Conservation (phyloP, 1,140 invertebrate species). For the Drosophila kepulauana region DNA sequence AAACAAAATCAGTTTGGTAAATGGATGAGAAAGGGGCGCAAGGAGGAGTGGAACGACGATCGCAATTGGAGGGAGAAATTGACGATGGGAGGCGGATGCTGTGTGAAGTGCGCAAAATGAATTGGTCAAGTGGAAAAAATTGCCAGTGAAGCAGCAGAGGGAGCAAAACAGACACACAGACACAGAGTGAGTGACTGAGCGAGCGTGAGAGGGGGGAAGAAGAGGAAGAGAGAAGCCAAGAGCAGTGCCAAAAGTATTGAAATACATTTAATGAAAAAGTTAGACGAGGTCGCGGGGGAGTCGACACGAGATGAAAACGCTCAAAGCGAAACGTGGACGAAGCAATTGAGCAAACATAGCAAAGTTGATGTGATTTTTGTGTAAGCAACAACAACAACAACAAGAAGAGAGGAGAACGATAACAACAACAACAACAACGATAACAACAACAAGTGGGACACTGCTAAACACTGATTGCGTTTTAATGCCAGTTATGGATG, state of each 20-base stretch:
- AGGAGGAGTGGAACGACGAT: not conserved
- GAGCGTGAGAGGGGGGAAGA: no score
- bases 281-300: constrained; percentile 62
- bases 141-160: constrained; percentile 52
- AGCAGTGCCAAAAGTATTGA: constrained; percentile 73
- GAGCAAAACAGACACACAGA: constrained; percentile 16
- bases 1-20: constrained; percentile 77
- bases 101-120: constrained; percentile 69
- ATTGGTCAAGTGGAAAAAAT: constrained; percentile 83
- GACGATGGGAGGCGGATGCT: constrained; percentile 22
- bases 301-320: constrained; percentile 39
- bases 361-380: constrained; percentile 74
- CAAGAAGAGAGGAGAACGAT: not conserved
- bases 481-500: constrained; percentile 79
- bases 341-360: constrained; percentile 55
- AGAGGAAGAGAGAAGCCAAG: not conserved
- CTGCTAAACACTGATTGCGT: constrained; percentile 80
- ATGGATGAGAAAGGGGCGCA: constrained; percentile 18
- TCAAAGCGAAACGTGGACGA: constrained; percentile 31
- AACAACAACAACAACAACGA: constrained; percentile 31
- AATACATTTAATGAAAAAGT: constrained; percentile 84
- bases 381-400: constrained; percentile 61
- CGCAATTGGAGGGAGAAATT: not conserved
- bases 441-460: constrained; percentile 56
- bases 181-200: no score